Evolutionary conservation across 2,888 invertebrate genomes (phyloP).

Genomic region (Cephus nigrinus): DNA sequence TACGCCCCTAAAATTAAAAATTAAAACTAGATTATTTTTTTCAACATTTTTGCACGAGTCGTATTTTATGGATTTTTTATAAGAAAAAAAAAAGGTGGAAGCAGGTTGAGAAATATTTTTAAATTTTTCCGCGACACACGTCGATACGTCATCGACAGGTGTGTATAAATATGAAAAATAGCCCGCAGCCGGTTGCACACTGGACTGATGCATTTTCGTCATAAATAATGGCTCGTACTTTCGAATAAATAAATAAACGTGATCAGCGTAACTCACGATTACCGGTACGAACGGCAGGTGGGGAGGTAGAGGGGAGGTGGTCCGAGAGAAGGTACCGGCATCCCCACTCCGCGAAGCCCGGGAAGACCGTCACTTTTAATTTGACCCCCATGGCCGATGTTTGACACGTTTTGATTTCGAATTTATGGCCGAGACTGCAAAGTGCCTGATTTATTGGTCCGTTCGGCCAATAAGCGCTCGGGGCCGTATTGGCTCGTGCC

Average conservation of each 20-base stretch:
- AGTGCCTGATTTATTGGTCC: constrained; percentile 35
- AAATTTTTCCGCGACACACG: constrained; percentile 23
- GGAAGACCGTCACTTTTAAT: constrained; percentile 62
- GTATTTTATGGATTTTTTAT: constrained; percentile 14
- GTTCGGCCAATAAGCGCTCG: constrained; percentile 4
- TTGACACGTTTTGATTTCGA: constrained; percentile 61
- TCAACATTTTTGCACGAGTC: no score
- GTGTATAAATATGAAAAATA: neutral
- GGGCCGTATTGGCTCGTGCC: no score
- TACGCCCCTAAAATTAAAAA: no score
- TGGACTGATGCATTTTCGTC: constrained; percentile 51
- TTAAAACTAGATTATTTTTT: no score
- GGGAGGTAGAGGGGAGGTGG: constrained; percentile 27
- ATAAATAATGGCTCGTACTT: constrained; percentile 45
- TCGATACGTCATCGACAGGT: constrained; percentile 47
- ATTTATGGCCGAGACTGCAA: constrained; percentile 52
- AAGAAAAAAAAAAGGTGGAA: no score
- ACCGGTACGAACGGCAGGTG: constrained; percentile 41
- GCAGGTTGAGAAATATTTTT: no score
- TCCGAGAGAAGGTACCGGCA: constrained; percentile 4
- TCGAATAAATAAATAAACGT: constrained; percentile 49
- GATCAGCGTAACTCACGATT: constrained; percentile 61
- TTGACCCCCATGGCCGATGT: constrained; percentile 45
- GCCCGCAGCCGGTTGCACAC: neutral
- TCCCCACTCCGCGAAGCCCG: constrained; percentile 23